Evolutionary conservation across 2,797 vertebrate species (phyloP), one percentile per base, ranked within the genome.

Genomic region (Lateolabrax maculatus): DNA sequence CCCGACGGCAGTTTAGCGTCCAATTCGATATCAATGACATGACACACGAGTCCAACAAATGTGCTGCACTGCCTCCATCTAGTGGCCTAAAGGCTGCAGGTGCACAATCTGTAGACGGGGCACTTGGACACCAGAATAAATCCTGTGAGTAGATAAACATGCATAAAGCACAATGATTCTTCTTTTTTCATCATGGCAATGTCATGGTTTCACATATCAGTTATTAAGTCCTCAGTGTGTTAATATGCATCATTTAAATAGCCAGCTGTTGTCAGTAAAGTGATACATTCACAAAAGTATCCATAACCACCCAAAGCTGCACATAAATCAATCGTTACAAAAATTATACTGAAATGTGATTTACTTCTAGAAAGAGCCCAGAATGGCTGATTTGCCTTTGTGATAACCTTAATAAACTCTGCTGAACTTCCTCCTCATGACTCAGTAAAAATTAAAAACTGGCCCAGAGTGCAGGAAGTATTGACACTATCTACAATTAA

Each of bases 11-110:
- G 12, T 55, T 57, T 37, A 52, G 8, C 31, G 0, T 60, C 19
- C 25, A 13, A 12, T 9, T 13, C 27, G 36, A n/a, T 6, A 51
- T 3, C 6, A 52, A 49, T n/a, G n/a, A 34, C 1, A n/a, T 34
- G 16, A 29, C 4, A 11, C 36, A n/a, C n/a, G n/a, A n/a, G n/a
- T 34, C 6, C 3, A 34, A 4, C 4, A 80, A 62, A 80, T 16
- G 36, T 73, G 77, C 7, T 65, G 36, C 64, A 25, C 34, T 80
- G 64, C 12, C 58, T 67, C 90, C 89, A 87, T 74, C 90, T 92
- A 70, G 81, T 86, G 89, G 81, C 12, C 13, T 0, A 4, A 3
- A 43, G 9, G 7, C 16, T 56, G 41, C n/a, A 25, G 2, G 23
- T 52, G 41, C 5, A 29, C 21, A 23, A 23, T 36, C 6, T 48